A percentile compares a stretch with the other conserved stretches of the same genome.
phyloP scores from a whole-genome alignment of 2,888 invertebrate genomes.

The Tortricodes alternella region DNA sequence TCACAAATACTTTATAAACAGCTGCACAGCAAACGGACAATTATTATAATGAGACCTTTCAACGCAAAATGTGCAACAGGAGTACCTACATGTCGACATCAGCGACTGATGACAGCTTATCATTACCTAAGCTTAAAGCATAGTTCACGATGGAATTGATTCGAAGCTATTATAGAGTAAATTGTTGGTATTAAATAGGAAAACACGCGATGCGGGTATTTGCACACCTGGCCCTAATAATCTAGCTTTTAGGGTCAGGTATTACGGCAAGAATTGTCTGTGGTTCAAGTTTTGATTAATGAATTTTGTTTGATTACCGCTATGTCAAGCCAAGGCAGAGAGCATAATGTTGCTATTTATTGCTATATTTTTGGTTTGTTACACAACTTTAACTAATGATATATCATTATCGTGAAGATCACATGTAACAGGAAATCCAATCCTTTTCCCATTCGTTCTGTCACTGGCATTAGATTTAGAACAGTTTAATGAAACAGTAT shows the following conservation, averaged over 20 bases:
- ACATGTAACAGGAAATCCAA: too few relatives aligned
- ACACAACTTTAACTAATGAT: too few relatives aligned
- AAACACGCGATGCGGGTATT: conserved; percentile 12
- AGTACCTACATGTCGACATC: neutral
- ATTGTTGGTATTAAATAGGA: conserved; percentile 21
- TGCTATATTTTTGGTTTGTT: too few relatives aligned
- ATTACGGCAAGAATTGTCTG: neutral
- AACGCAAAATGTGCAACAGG: neutral
- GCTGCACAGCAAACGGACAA: too few relatives aligned
- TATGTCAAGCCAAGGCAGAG: too few relatives aligned
- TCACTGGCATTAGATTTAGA: too few relatives aligned
- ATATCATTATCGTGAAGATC: too few relatives aligned
- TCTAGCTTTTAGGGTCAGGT: conserved; percentile 1
- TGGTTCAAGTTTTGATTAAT: neutral
- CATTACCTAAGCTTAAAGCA: conserved; percentile 15
- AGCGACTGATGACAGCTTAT: neutral
- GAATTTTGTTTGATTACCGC: too few relatives aligned
- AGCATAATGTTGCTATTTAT: too few relatives aligned
- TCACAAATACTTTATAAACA: too few relatives aligned
- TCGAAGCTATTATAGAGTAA: conserved; percentile 13
- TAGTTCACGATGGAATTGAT: conserved; percentile 25
- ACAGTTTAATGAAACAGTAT: too few relatives aligned
- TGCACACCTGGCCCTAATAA: conserved; percentile 12
- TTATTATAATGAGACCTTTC: neutral
- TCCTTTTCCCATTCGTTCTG: too few relatives aligned